phyloP scores from a whole-genome alignment of 2,113 vertebrate species.

The Aptenodytes patagonicus region DNA sequence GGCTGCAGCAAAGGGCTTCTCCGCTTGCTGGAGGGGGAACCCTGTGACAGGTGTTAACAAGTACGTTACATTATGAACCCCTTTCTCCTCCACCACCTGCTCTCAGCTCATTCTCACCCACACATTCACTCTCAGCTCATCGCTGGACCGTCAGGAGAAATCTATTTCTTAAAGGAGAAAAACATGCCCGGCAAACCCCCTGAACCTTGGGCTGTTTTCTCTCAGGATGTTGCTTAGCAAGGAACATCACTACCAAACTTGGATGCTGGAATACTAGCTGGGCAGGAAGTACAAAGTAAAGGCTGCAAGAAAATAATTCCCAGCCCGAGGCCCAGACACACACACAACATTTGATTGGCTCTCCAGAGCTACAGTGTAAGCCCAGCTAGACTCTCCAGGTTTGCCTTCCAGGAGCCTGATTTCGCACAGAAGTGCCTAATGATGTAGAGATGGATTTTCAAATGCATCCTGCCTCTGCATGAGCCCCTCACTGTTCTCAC shows the following conservation, averaged over 20 bases:
- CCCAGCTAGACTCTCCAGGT: not conserved
- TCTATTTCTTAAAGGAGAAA: not conserved
- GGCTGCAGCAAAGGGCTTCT: constrained; percentile 98
- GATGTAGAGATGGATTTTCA: not conserved
- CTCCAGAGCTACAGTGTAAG: not conserved
- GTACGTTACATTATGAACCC: constrained; percentile 74
- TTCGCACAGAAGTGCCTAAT: not conserved
- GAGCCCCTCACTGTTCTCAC: not conserved
- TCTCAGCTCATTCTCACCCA: constrained; percentile 48
- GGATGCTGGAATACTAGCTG: not conserved
- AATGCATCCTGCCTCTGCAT: not conserved
- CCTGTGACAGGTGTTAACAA: constrained; percentile 88
- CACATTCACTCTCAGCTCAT: not conserved
- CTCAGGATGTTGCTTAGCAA: not conserved
- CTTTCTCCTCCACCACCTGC: constrained; percentile 41
- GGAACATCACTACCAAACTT: not conserved
- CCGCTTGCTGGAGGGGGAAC: constrained; percentile 98
- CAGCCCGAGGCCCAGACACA: not conserved
- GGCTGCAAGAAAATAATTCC: not conserved
- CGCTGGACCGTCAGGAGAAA: not conserved
- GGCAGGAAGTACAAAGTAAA: not conserved
- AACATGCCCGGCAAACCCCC: not conserved
- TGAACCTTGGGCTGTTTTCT: not conserved
- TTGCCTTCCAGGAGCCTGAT: not conserved
- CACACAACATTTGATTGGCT: not conserved